Conservation (phyloP, 2,797 vertebrate species). For the Coranthus polyacanthus region DNA sequence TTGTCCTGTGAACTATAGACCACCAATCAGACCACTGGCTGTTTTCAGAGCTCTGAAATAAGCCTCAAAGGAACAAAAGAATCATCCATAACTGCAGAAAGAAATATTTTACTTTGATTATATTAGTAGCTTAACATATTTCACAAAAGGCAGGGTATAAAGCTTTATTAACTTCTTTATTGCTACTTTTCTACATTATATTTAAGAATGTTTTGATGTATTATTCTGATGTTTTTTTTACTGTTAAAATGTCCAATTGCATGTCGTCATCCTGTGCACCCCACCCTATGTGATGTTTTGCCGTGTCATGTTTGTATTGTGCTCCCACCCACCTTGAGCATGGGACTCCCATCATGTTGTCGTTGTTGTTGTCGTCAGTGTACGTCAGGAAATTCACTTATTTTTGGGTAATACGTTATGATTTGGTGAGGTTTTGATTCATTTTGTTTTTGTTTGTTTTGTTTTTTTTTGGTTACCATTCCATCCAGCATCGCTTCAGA, state of each 20-base stretch:
- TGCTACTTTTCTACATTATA: too few relatives aligned
- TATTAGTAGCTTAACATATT: too few relatives aligned
- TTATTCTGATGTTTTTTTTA: constrained; percentile 32
- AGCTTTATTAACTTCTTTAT: background rate
- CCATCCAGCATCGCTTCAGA: constrained; percentile 73
- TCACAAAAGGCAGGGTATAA: too few relatives aligned
- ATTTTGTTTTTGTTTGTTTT: constrained; percentile 9
- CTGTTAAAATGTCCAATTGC: constrained; percentile 68
- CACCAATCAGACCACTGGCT: constrained; percentile 71
- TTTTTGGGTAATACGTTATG: constrained; percentile 54
- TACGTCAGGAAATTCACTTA: constrained; percentile 62
- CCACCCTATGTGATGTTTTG: constrained; percentile 62
- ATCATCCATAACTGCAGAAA: too few relatives aligned
- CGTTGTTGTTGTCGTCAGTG: constrained; percentile 39
- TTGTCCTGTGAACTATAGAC: constrained; percentile 37
- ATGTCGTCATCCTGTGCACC: constrained; percentile 78
- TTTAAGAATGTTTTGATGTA: constrained; percentile 7
- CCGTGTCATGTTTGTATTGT: constrained; percentile 65
- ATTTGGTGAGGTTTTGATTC: constrained; percentile 42
- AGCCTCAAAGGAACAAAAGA: too few relatives aligned
- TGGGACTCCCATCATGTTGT: constrained; percentile 74
- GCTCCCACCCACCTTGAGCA: constrained; percentile 74
- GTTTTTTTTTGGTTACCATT: constrained; percentile 63
- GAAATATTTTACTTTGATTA: too few relatives aligned
- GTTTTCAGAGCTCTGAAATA: too few relatives aligned